Conservation (phyloP, 37 sponge, comb jelly and placozoan species). For the Halichondria panicea region DNA sequence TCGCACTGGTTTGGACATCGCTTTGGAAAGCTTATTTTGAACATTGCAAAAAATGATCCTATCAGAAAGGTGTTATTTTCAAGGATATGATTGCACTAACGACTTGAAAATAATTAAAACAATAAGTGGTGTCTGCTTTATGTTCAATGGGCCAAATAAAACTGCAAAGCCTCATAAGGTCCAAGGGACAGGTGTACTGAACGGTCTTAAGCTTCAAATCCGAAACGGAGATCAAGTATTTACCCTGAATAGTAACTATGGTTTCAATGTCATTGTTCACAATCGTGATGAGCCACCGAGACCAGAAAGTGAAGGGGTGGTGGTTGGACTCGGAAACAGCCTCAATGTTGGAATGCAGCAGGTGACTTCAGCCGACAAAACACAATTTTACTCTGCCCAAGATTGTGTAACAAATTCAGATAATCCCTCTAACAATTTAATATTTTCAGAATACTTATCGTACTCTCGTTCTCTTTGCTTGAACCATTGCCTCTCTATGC, state of each 20-base stretch:
- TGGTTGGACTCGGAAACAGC: background rate
- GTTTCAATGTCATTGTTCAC: slow-evolving; percentile 14
- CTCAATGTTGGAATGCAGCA: slow-evolving; percentile 14
- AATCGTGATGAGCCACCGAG: slow-evolving; percentile 11
- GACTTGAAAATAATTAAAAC: slow-evolving; percentile 5
- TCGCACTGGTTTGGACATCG: background rate
- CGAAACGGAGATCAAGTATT: background rate
- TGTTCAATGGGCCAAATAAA: slow-evolving; percentile 10
- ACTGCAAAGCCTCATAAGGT: background rate
- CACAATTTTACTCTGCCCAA: background rate
- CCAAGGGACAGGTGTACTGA: slow-evolving; percentile 1
- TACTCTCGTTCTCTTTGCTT: slow-evolving; percentile 5
- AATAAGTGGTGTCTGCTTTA: slow-evolving; percentile 7
- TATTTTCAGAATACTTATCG: background rate
- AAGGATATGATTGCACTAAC: background rate
- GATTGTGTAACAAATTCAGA: background rate
- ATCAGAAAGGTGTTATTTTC: background rate
- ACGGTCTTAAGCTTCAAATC: slow-evolving; percentile 11
- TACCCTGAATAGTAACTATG: background rate
- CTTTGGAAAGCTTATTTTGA: slow-evolving; percentile 3
- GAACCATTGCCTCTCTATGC: background rate
- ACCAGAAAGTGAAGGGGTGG: slow-evolving; percentile 16
- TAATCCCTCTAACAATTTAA: background rate
- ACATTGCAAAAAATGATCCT: background rate
- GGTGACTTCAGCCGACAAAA: slow-evolving; percentile 1